Conservation (phyloP, 2,797 vertebrate genomes). For the Alfaro cultratus region DNA sequence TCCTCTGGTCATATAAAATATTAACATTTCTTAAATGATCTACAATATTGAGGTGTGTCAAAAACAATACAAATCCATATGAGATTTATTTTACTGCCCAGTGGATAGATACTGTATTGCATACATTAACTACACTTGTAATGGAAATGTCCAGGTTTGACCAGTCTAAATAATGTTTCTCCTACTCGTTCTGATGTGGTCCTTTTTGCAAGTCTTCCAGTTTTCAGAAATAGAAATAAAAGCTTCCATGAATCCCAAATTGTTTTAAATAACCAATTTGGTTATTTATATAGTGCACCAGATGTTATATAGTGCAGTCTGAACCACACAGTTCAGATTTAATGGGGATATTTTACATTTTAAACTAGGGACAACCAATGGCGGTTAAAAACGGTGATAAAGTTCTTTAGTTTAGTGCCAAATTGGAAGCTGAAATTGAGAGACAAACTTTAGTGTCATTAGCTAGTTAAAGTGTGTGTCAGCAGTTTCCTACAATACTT, state of each 20-base stretch:
- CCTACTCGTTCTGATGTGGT: not conserved
- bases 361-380: not conserved
- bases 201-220: not conserved
- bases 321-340: not conserved
- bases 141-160: not conserved
- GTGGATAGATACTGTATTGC: not conserved
- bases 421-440: not conserved
- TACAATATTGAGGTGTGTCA: not conserved
- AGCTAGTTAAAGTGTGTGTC: not conserved
- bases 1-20: not conserved
- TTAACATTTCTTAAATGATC: not conserved
- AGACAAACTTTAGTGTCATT: not conserved
- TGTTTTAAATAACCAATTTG: not conserved
- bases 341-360: not conserved
- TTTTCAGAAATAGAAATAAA: not conserved
- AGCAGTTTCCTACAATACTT: constrained; percentile 1
- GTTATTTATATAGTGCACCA: too few relatives aligned
- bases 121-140: not conserved
- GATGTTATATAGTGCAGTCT: too few relatives aligned
- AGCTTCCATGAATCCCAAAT: not conserved
- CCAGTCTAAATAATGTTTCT: not conserved
- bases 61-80: not conserved
- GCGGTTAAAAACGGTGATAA: not conserved
- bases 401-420: too few relatives aligned
- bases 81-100: not conserved